phyloP scores from a whole-genome alignment of 2,797 vertebrate genomes.

The Falco cherrug region DNA sequence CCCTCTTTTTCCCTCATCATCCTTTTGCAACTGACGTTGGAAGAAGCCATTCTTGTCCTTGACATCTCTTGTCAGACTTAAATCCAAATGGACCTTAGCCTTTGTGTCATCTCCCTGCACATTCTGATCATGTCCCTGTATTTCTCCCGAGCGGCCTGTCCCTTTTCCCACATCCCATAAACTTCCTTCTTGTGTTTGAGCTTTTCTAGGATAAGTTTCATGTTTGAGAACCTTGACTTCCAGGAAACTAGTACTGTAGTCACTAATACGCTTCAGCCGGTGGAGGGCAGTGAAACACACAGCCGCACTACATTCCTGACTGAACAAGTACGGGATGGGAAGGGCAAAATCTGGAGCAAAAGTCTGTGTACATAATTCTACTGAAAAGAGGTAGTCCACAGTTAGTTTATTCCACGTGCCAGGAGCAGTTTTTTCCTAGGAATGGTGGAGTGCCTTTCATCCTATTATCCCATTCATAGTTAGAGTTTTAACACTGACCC shows the following conservation, averaged over 20 bases:
- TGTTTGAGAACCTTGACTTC: neutral
- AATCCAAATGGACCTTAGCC: no score
- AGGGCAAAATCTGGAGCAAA: neutral
- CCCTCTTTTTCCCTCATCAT: no score
- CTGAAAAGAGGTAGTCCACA: neutral
- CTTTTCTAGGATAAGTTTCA: neutral
- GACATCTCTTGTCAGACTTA: no score
- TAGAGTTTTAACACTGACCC: neutral
- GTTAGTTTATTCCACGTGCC: neutral
- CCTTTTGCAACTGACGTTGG: no score
- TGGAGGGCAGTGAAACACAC: constrained; percentile 13
- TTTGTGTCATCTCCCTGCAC: no score
- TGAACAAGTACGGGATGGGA: rapidly evolving
- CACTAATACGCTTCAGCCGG: neutral
- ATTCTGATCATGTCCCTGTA: no score
- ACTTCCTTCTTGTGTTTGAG: no score
- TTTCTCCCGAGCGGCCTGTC: no score
- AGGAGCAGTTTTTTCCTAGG: neutral
- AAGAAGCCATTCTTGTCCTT: no score
- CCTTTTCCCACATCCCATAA: no score
- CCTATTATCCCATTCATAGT: neutral
- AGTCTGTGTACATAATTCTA: rapidly evolving
- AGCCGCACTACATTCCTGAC: rapidly evolving
- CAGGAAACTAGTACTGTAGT: neutral
- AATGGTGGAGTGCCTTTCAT: neutral